phyloP scores from a whole-genome alignment of 2,888 invertebrate genomes.

The Iselma pallidipennis region DNA sequence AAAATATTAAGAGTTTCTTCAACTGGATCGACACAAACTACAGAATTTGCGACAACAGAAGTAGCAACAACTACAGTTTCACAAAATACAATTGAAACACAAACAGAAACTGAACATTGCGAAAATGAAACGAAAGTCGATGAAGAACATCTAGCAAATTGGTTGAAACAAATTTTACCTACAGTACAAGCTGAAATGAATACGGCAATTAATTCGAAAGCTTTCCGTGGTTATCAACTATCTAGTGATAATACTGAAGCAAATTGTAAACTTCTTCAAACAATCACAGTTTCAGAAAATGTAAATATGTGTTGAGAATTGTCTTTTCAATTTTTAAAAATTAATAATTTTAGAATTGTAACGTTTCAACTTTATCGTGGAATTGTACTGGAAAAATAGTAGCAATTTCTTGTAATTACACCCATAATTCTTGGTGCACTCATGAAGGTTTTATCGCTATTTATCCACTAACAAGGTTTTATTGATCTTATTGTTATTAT shows the following conservation, averaged over 20 bases:
- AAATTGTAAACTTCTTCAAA: conserved; percentile 46
- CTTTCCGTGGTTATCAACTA: conserved; percentile 45
- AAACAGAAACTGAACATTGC: conserved; percentile 49
- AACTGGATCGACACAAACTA: conserved; percentile 45
- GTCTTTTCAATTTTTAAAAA: too few relatives aligned
- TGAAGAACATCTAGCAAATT: conserved; percentile 56
- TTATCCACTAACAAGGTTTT: conserved; percentile 47
- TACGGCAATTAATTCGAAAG: conserved; percentile 48
- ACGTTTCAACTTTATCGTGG: conserved; percentile 49
- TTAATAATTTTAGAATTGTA: conserved; percentile 20
- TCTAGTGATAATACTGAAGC: conserved; percentile 34
- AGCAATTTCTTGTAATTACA: conserved; percentile 47
- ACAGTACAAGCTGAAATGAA: conserved; percentile 56
- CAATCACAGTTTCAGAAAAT: conserved; percentile 31
- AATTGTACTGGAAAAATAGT: conserved; percentile 52
- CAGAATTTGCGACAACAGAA: conserved; percentile 40
- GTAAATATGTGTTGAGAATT: background rate
- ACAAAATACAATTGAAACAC: conserved; percentile 47
- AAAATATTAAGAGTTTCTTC: conserved; percentile 41
- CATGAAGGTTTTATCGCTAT: conserved; percentile 48
- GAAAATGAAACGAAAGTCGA: conserved; percentile 45
- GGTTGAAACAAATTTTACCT: conserved; percentile 58
- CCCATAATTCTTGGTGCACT: conserved; percentile 54
- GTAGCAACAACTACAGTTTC: conserved; percentile 45
- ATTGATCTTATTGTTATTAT: background rate